Evolutionary conservation across 2,888 invertebrate genomes (phyloP).

Genomic region (Athrips mouffetella): DNA sequence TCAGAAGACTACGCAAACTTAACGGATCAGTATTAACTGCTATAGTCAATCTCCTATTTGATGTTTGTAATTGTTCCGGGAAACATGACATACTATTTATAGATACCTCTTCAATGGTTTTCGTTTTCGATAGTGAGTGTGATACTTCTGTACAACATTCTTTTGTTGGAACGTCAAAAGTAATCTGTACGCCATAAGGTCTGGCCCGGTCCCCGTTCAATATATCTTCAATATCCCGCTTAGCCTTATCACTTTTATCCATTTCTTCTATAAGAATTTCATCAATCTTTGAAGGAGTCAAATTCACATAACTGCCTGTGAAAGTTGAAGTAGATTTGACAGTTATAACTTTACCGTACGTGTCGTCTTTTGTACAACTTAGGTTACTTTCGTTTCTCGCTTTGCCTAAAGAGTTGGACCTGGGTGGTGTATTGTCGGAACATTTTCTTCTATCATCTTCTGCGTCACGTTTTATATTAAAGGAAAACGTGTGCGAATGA

Average conservation of each 20-base stretch:
- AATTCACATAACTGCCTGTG: background rate
- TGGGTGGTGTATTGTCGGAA: too few relatives aligned
- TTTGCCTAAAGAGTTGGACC: too few relatives aligned
- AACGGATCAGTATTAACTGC: slow-evolving; percentile 67
- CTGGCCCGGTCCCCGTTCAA: slow-evolving; percentile 24
- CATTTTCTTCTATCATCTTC: too few relatives aligned
- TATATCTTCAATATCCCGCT: slow-evolving; percentile 30
- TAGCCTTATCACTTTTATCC: slow-evolving; percentile 7
- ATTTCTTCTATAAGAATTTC: slow-evolving; percentile 6
- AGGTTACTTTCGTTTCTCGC: background rate
- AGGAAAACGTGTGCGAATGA: too few relatives aligned
- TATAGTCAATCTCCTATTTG: slow-evolving; percentile 37
- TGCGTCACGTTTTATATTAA: too few relatives aligned
- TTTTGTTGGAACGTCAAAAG: slow-evolving; percentile 49
- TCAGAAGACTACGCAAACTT: slow-evolving; percentile 47
- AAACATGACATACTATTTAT: slow-evolving; percentile 3
- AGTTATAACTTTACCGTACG: background rate
- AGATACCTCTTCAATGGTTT: slow-evolving; percentile 18
- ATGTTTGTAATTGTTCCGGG: background rate
- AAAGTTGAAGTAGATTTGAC: background rate
- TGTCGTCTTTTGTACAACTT: background rate
- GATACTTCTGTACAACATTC: slow-evolving; percentile 53
- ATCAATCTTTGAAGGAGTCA: slow-evolving; percentile 2
- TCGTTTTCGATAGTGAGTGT: slow-evolving; percentile 36
- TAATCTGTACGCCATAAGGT: slow-evolving; percentile 37